These are phyloP conservation scores for Nomada ferruginata DNA, from an alignment of 2,888 invertebrate species.

Conservation along the genomic window DNA sequence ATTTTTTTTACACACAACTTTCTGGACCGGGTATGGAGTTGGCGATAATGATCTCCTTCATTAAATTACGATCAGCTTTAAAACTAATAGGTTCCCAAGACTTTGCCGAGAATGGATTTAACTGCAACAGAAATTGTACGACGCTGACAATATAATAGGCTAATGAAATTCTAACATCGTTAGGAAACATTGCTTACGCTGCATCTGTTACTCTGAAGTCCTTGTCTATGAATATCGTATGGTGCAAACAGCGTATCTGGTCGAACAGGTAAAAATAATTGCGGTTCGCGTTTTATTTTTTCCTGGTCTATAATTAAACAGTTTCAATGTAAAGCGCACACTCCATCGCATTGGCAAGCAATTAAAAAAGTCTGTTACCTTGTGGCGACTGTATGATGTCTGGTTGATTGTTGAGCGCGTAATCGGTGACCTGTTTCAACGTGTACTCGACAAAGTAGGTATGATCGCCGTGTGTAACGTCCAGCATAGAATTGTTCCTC, in stretches of 20 bases:
- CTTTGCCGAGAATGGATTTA: constrained; percentile 83
- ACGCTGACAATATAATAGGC: not conserved
- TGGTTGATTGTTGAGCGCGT: constrained; percentile 86
- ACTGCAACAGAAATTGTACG: constrained; percentile 63
- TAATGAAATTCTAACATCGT: constrained; percentile 10
- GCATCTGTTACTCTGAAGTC: constrained; percentile 82
- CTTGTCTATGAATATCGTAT: constrained; percentile 83
- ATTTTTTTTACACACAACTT: constrained; percentile 91
- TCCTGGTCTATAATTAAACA: constrained; percentile 76
- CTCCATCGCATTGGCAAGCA: not conserved
- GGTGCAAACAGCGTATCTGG: constrained; percentile 83
- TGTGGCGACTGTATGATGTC: constrained; percentile 92
- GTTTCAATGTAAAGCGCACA: too few species aligned
- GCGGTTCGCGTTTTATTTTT: constrained; percentile 82
- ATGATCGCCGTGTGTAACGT: constrained; percentile 92
- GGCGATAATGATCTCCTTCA: constrained; percentile 88
- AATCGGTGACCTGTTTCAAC: constrained; percentile 86
- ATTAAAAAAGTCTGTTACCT: constrained; percentile 75
- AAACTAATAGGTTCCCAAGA: constrained; percentile 84
- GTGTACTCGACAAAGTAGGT: constrained; percentile 94
- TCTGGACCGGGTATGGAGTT: constrained; percentile 95
- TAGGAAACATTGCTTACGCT: constrained; percentile 76
- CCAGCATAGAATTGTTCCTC: constrained; percentile 87
- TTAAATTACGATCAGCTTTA: constrained; percentile 82
- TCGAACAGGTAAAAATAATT: constrained; percentile 83